Conservation (phyloP, 2,113 vertebrate species). For the Fukomys damarensis region DNA sequence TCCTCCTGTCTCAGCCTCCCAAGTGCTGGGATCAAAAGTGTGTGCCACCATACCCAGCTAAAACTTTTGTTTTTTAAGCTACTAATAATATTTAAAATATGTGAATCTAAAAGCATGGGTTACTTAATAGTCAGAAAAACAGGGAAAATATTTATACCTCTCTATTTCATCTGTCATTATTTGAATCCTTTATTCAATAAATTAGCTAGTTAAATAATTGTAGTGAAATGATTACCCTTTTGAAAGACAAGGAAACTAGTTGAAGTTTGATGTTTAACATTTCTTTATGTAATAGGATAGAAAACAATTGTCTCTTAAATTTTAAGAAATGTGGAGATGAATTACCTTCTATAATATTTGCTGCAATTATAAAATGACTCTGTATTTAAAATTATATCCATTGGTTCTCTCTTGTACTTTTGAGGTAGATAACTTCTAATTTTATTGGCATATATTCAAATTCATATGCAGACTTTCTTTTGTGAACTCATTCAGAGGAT, state of each 20-base stretch:
- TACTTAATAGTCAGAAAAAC: not conserved
- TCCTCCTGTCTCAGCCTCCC: too few species aligned
- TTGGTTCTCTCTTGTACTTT: conserved; percentile 17
- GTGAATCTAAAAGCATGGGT: not conserved
- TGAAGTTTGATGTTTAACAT: not conserved
- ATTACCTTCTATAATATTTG: not conserved
- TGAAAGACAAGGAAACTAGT: not conserved
- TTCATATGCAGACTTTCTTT: conserved; percentile 63
- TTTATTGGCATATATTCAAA: conserved; percentile 60
- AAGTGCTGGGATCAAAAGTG: too few species aligned
- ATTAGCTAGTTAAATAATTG: not conserved
- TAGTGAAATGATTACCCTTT: not conserved
- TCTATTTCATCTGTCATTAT: not conserved
- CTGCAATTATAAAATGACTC: conserved; percentile 4
- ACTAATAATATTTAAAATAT: not conserved
- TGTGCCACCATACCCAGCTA: too few species aligned
- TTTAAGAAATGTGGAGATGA: not conserved
- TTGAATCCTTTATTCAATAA: not conserved
- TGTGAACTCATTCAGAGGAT: conserved; percentile 57
- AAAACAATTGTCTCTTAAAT: not conserved
- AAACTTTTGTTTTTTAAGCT: not conserved
- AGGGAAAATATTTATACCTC: not conserved
- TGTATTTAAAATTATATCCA: not conserved
- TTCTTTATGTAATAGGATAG: not conserved
- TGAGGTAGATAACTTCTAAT: conserved; percentile 59